Conservation (phyloP, 2,797 vertebrate genomes). For the Pristis pectinata region DNA sequence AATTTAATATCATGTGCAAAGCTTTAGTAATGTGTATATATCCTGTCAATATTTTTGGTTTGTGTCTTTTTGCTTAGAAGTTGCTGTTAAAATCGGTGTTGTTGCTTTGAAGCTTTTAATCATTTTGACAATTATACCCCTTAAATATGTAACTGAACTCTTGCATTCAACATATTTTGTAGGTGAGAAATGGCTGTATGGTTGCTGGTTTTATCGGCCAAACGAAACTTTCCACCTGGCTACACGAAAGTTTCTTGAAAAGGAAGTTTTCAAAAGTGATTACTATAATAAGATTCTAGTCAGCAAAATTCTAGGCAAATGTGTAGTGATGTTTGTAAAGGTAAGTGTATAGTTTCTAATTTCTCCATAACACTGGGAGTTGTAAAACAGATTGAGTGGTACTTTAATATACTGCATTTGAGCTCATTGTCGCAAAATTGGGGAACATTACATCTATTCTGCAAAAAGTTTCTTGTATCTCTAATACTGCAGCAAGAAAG, state of each 20-base stretch:
- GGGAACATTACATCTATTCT: background rate
- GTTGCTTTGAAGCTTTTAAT: background rate
- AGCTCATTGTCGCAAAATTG: background rate
- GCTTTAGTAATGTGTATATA: background rate
- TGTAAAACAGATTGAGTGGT: background rate
- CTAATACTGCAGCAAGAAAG: background rate
- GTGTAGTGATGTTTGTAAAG: conserved; percentile 99
- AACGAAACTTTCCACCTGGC: conserved; percentile 96
- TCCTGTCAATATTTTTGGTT: background rate
- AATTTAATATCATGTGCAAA: background rate
- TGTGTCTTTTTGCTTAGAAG: background rate
- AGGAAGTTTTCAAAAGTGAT: conserved; percentile 97
- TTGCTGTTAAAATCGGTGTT: conserved; percentile 3
- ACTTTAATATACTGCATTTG: background rate
- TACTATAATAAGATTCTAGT: conserved; percentile 97
- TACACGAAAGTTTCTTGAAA: conserved; percentile 94
- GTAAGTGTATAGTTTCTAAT: conserved; percentile 51
- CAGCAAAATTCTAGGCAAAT: conserved; percentile 96
- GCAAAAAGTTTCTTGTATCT: background rate
- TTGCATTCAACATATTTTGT: conserved; percentile 36
- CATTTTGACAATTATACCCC: background rate
- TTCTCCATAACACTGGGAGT: background rate
- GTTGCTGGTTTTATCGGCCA: conserved; percentile 98
- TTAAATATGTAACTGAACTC: background rate
- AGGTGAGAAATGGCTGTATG: conserved; percentile 97